These are phyloP conservation scores for Cryptops parisi DNA, from an alignment of 2,888 invertebrate species.

Conservation along the genomic window DNA sequence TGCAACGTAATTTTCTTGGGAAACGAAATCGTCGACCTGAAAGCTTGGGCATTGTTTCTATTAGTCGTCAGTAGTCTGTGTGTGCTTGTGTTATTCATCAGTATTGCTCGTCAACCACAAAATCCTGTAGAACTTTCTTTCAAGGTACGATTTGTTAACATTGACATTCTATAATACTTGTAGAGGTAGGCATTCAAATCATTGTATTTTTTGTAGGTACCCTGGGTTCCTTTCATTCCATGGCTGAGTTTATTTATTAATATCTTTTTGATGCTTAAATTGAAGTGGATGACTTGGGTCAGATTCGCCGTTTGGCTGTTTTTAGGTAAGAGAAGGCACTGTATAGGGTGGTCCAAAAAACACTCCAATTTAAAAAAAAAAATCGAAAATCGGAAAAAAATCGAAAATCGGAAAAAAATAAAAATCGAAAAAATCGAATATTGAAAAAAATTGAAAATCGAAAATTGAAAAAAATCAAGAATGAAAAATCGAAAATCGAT, in stretches of 20 bases:
- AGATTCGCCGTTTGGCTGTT: constrained; percentile 64
- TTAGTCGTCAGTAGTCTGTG: neutral
- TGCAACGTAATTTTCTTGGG: neutral
- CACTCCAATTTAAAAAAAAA: too few species aligned
- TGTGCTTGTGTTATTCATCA: constrained; percentile 30
- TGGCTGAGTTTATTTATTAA: constrained; percentile 66
- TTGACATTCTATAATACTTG: too few species aligned
- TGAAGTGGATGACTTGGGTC: constrained; percentile 67
- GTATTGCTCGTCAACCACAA: constrained; percentile 55
- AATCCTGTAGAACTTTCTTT: constrained; percentile 48
- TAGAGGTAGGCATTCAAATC: constrained; percentile 6
- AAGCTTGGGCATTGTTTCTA: constrained; percentile 8
- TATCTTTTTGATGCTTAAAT: constrained; percentile 66
- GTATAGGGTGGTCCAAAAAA: too few species aligned
- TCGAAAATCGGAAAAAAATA: too few species aligned
- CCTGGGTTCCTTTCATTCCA: constrained; percentile 66
- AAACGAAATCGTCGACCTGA: neutral
- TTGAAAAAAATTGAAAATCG: too few species aligned
- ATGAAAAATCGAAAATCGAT: too few species aligned
- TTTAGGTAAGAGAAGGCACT: constrained; percentile 48
- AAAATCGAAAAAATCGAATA: too few species aligned
- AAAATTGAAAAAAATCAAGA: too few species aligned
- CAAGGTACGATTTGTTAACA: constrained; percentile 39
- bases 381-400: too few species aligned
- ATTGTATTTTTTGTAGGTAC: constrained; percentile 48